A percentile compares a stretch with the other conserved stretches of the same genome.
Conservation (phyloP, 2,113 vertebrate genomes). For the Cyanoramphus novaezelandiae region DNA sequence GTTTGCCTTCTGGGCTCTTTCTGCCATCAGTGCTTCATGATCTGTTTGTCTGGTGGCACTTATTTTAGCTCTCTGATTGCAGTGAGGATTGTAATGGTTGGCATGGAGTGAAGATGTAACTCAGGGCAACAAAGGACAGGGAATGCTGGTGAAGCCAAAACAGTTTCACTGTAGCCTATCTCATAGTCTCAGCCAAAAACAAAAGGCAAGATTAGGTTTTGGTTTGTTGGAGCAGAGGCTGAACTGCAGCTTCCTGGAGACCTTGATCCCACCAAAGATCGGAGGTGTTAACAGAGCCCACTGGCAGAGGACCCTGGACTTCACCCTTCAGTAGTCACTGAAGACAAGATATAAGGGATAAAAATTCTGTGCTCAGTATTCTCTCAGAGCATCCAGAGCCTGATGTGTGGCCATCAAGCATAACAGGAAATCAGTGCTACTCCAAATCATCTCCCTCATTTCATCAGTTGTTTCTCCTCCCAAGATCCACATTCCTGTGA, state of each 20-base stretch:
- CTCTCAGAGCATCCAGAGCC: neutral
- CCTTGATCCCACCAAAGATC: neutral
- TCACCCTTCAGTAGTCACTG: neutral
- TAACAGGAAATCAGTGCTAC: neutral
- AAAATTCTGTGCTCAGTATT: neutral
- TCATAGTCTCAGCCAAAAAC: neutral
- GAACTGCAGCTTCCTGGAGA: neutral
- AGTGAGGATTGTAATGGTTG: neutral
- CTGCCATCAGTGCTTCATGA: neutral
- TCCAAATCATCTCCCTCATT: neutral
- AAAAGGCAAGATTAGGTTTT: neutral
- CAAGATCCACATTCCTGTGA: neutral
- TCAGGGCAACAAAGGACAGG: neutral
- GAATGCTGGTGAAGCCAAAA: neutral
- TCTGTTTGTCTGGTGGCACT: neutral
- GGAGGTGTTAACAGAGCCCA: neutral
- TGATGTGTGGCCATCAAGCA: rapidly evolving
- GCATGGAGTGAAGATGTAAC: neutral
- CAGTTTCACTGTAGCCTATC: neutral
- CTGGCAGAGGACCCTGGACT: neutral
- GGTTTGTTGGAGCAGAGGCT: neutral
- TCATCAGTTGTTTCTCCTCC: neutral
- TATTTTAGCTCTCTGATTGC: neutral
- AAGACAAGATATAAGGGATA: neutral
- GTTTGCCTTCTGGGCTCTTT: neutral